These are phyloP conservation scores for Coleophora deauratella DNA, from an alignment of 2,888 invertebrate genomes.

Conservation along the genomic window DNA sequence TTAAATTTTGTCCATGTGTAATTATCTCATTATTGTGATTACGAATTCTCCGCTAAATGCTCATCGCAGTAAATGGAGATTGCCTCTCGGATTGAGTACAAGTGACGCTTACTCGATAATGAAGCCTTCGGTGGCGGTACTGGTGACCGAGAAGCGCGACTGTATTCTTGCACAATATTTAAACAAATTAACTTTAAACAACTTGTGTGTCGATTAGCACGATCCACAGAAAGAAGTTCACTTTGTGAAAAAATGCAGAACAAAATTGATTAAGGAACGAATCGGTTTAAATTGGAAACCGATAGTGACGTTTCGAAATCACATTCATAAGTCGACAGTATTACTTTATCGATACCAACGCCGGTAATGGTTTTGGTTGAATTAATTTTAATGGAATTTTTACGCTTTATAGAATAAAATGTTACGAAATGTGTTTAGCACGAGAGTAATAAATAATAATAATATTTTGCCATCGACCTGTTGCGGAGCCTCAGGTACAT, in stretches of 20 bases:
- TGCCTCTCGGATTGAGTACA: conserved; percentile 44
- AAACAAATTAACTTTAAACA: conserved; percentile 47
- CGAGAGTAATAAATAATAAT: conserved; percentile 57
- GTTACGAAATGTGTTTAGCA: conserved; percentile 66
- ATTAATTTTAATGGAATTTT: conserved; percentile 74
- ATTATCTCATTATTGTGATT: conserved; percentile 75
- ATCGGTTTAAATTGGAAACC: conserved; percentile 74
- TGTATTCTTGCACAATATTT: conserved; percentile 23
- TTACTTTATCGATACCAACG: conserved; percentile 71
- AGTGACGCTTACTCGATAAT: conserved; percentile 45
- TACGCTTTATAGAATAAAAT: conserved; percentile 69
- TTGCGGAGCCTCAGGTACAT: too few species aligned
- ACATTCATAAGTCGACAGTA: conserved; percentile 71
- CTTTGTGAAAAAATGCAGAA: conserved; percentile 56
- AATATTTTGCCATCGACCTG: conserved; percentile 21
- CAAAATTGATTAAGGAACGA: conserved; percentile 74
- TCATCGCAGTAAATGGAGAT: conserved; percentile 64
- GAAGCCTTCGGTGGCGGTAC: conserved; percentile 27
- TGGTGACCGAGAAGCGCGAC: conserved; percentile 25
- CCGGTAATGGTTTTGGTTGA: conserved; percentile 70
- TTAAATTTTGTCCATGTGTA: conserved; percentile 74
- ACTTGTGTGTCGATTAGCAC: conserved; percentile 53
- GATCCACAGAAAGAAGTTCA: conserved; percentile 50
- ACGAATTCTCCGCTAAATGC: conserved; percentile 71
- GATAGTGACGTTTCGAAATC: conserved; percentile 73